Conservation (phyloP, 2,797 vertebrate species). For the Fistularia commersonii region DNA sequence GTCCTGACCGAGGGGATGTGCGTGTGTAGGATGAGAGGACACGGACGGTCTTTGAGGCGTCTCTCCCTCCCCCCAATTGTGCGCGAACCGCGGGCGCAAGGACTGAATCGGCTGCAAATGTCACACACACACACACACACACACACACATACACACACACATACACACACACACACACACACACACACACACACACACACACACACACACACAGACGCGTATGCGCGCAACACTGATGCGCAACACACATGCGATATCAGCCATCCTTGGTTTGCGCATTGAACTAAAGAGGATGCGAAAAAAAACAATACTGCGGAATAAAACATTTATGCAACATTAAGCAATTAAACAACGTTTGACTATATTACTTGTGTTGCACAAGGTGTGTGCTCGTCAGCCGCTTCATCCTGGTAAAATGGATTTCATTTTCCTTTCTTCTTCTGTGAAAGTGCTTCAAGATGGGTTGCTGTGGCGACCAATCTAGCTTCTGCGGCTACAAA, state of each 20-base stretch:
- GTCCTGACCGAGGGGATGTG: slow-evolving; percentile 30
- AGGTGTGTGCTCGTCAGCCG: slow-evolving; percentile 2
- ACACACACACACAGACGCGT: neutral
- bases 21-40: slow-evolving; percentile 22
- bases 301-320: too few species aligned
- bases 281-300: too few species aligned
- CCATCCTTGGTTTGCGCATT: too few species aligned
- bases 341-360: neutral
- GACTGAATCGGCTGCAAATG: slow-evolving; percentile 55
- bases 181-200: neutral
- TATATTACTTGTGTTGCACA: slow-evolving; percentile 1
- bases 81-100: slow-evolving; percentile 34
- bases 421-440: slow-evolving; percentile 21
- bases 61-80: slow-evolving; percentile 42
- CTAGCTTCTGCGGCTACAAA: slow-evolving; percentile 53
- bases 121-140: slow-evolving; percentile 26
- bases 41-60: slow-evolving; percentile 54
- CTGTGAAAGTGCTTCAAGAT: slow-evolving; percentile 31
- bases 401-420: slow-evolving; percentile 20
- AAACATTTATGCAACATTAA: too few species aligned
- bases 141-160: neutral
- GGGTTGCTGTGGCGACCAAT: slow-evolving; percentile 57
- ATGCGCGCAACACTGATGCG: too few species aligned
- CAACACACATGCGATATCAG: too few species aligned
- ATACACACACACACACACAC: slow-evolving; percentile 1